Evolutionary conservation across 2,888 invertebrate genomes (phyloP), one percentile per base, ranked within the genome.

Genomic region (Corbicula japonica): DNA sequence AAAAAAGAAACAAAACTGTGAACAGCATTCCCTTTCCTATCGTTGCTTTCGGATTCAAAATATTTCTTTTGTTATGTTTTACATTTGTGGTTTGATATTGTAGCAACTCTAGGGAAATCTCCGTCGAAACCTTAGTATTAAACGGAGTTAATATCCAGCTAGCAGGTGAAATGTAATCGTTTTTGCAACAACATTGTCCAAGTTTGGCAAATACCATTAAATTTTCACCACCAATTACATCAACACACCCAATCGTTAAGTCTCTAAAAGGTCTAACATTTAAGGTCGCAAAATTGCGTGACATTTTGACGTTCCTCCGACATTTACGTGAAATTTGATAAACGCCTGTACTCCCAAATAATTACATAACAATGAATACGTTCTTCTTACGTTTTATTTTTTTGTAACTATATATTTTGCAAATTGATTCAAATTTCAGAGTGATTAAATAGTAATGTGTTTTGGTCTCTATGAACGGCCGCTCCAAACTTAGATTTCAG

Each of bases 351-450:
- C 54, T 38, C 10, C 54, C 41, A n/a, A 41, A 38, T 66, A 66
- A 66, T 66, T 66, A 54, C 54, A 54, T 54, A 66, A 66, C 66
- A 66, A 66, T 54, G 28, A 18, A 28, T 38, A 21, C 28, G 54
- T 30, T 38, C 66, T 23, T 54, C 28, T 28, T 41, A 28, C 38
- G 41, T 38, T 30, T 41, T 41, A 54, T n/a, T 54, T 41, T 54
- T 54, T 12, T 38, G 66, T 54, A 66, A 66, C 66, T 38, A 18
- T 32, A 66, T 66, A 34, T 66, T 32, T 28, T 52, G 41, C 41
- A 66, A 66, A 66, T 66, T 66, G 30, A 66, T 66, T 66, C 54
- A 62, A 21, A 44, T 56, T 62, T 62, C 46, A n/a, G 23, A 4
- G 34, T 72, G 44, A 52, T 56, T 30, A 44, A 44, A 56, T n/a